Evolutionary conservation across 2,113 vertebrate genomes (phyloP).

Genomic region (Corythaixoides concolor): DNA sequence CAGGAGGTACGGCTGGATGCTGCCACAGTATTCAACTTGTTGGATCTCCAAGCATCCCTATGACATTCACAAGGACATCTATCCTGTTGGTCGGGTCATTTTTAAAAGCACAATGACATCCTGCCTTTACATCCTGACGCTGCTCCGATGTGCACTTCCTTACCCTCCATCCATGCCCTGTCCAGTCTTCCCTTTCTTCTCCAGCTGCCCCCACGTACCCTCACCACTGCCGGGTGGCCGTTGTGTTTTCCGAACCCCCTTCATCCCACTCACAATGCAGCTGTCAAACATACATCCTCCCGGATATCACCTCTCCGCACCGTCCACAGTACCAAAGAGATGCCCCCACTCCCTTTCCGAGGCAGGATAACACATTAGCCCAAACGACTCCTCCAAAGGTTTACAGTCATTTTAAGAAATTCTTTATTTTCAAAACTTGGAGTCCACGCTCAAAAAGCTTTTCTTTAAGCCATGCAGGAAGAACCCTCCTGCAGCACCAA

Average conservation of each 20-base stretch:
- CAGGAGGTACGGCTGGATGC: neutral
- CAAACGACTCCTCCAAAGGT: neutral
- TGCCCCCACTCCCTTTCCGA: accelerated
- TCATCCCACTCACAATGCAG: neutral
- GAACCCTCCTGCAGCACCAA: neutral
- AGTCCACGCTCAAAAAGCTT: neutral
- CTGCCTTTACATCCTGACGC: neutral
- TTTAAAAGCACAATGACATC: neutral
- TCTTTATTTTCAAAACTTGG: neutral
- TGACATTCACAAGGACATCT: neutral
- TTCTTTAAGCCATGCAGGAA: neutral
- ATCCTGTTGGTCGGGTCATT: neutral
- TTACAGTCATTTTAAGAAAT: neutral
- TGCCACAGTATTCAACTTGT: neutral
- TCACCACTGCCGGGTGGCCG: accelerated
- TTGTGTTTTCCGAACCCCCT: neutral
- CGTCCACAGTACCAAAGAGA: neutral
- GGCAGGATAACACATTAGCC: neutral
- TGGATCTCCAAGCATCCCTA: too few species aligned
- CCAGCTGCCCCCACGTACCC: neutral
- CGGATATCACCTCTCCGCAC: neutral
- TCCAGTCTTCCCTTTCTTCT: neutral
- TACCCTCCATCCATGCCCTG: neutral
- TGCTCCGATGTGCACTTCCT: accelerated
- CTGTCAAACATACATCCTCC: neutral